Evolutionary conservation across 2,113 vertebrate genomes (phyloP), one percentile per base, ranked within the genome.

Genomic region (Egretta garzetta): DNA sequence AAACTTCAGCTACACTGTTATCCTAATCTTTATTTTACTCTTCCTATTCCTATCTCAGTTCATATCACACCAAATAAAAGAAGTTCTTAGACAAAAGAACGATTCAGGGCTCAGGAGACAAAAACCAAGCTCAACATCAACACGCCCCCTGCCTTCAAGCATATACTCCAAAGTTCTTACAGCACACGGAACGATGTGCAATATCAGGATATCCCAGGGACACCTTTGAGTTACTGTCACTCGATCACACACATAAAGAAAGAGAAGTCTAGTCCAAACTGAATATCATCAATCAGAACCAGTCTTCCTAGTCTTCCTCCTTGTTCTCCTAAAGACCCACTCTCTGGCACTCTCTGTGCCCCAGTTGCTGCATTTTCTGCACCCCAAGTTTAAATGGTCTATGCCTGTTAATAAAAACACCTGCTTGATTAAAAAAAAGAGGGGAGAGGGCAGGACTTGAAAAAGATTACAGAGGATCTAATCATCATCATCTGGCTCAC

Each of bases 81-180:
- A 55, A 32, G 24, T 32, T 91, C 47, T 91, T 52, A 59, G 49
- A 68, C 5, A 68, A 91, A 80, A 83, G 16, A 59, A 89, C 27
- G 27, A 76, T 52, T 56, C 26, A 6, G 35, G 53, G 47, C 23
- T 86, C 35, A 10, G 14, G 23, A 72, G 24, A 19, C 18, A 73
- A 84, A 80, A 60, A n/a, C 6, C 2, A 7, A 70, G 11, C 23
- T 47, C 73, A 50, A 66, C 21, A 49, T 64, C 0, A 0, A 80
- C 59, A 59, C 8, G 14, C 33, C 2, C 12, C 18, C 20, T 15
- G 14, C 17, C 49, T 76, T 88, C 33, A 73, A 27, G 18, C 21
- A 60, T 4, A 80, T 28, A 39, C 1, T 4, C 11, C 14, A 32
- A 8, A n/a, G 10, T 59, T 84, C 19, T 50, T 86, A 37, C 6